These are phyloP conservation scores for Lontra canadensis DNA, from an alignment of 2,113 vertebrate species.

Conservation along the genomic window DNA sequence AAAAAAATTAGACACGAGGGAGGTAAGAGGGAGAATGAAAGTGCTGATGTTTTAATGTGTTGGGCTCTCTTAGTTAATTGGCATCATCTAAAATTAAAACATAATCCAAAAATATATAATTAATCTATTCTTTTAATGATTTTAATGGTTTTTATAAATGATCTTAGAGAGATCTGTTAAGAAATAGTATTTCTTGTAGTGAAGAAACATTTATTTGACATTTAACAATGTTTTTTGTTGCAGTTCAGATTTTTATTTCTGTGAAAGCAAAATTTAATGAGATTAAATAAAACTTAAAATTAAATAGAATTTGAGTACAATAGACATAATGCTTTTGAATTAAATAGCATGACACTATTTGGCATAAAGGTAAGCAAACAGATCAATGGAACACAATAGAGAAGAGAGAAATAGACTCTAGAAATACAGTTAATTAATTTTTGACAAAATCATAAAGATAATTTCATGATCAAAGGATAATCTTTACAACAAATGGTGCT, in stretches of 20 bases:
- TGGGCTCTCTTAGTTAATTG: constrained; percentile 16
- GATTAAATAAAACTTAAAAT: constrained; percentile 11
- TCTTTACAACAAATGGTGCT: not conserved
- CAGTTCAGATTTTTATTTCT: not conserved
- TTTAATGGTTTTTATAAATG: constrained; percentile 33
- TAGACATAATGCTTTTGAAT: constrained; percentile 1
- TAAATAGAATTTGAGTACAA: constrained; percentile 18
- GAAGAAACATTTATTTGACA: constrained; percentile 36
- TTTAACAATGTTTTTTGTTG: not conserved
- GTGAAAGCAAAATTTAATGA: constrained; percentile 44
- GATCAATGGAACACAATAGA: not conserved
- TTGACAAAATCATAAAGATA: not conserved
- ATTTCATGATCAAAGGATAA: not conserved
- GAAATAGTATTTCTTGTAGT: not conserved
- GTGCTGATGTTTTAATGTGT: not conserved
- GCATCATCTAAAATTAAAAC: constrained; percentile 8
- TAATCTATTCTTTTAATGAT: constrained; percentile 37
- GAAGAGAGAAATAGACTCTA: not conserved
- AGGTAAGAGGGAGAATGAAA: not conserved
- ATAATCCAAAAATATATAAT: constrained; percentile 26
- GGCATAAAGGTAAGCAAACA: not conserved
- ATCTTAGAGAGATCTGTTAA: not conserved
- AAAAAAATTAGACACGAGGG: constrained; percentile 7
- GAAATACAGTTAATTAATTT: not conserved
- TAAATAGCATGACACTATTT: not conserved